A percentile compares a stretch with the other conserved stretches of the same genome.
These are phyloP conservation scores for Mythimna lalbum DNA, from an alignment of 2,888 invertebrate species.

Conservation along the genomic window DNA sequence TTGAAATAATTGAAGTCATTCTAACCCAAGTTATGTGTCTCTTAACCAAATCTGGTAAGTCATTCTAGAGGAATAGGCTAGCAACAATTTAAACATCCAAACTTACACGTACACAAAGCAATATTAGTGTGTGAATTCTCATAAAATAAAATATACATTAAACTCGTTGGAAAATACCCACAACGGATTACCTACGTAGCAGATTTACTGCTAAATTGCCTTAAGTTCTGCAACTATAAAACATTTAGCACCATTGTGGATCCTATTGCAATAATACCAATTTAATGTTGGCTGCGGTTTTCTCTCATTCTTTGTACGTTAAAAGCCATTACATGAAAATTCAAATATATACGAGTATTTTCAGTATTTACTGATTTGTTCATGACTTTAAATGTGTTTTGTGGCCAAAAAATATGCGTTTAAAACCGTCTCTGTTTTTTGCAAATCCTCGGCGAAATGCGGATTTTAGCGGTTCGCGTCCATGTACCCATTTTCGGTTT, in stretches of 20 bases:
- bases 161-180: constrained; percentile 8
- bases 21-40: too few relatives aligned
- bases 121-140: not conserved
- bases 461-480: constrained; percentile 43
- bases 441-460: constrained; percentile 54
- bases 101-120: not conserved
- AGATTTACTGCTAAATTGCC: constrained; percentile 40
- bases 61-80: too few relatives aligned
- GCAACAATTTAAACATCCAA: too few relatives aligned
- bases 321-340: constrained; percentile 55
- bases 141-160: constrained; percentile 15
- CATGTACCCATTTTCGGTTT: constrained; percentile 42
- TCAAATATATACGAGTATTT: constrained; percentile 47
- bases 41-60: too few relatives aligned
- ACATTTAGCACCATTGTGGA: constrained; percentile 44
- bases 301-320: constrained; percentile 39
- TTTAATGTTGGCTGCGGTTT: constrained; percentile 51
- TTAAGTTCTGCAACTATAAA: constrained; percentile 50
- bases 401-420: constrained; percentile 58
- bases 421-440: constrained; percentile 54
- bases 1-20: too few relatives aligned
- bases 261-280: constrained; percentile 44
- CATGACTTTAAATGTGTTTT: constrained; percentile 50
- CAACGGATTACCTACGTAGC: constrained; percentile 7
- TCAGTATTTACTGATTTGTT: constrained; percentile 60